Percentiles rank a stretch among this genome's conserved stretches.
phyloP scores from a whole-genome alignment of 2,113 vertebrate species.

The Nyctibius bracteatus region DNA sequence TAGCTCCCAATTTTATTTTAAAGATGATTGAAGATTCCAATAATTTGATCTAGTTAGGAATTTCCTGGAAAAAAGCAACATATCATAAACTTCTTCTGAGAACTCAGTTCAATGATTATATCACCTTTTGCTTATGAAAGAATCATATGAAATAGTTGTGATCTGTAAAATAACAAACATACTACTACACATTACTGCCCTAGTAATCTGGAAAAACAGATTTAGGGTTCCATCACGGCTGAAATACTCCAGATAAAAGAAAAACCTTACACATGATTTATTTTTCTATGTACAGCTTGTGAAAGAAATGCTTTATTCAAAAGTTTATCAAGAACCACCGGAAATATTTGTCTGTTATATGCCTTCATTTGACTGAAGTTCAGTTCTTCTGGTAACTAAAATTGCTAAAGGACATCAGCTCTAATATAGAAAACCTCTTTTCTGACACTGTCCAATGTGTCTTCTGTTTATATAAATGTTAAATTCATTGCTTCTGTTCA shows the following conservation, averaged over 20 bases:
- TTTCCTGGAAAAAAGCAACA: not conserved
- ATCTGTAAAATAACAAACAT: not conserved
- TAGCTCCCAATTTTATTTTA: not conserved
- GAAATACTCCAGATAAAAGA: not conserved
- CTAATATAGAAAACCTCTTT: not conserved
- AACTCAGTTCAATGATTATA: not conserved
- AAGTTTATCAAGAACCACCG: not conserved
- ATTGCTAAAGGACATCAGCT: not conserved
- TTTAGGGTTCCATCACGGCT: not conserved
- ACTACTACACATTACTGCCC: not conserved
- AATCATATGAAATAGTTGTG: not conserved
- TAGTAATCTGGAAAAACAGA: not conserved
- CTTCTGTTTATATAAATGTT: not conserved
- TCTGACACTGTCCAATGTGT: not conserved
- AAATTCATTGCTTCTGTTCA: not conserved
- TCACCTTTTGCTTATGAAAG: not conserved
- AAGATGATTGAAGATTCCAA: not conserved
- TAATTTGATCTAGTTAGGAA: not conserved
- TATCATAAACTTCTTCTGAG: not conserved
- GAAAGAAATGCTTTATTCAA: not conserved
- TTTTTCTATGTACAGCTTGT: not conserved
- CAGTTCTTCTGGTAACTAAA: not conserved
- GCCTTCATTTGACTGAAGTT: not conserved
- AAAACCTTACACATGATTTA: rapidly evolving
- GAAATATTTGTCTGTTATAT: not conserved